phyloP scores from a whole-genome alignment of 2,888 invertebrate species.

The Zygogramma bicolorata region DNA sequence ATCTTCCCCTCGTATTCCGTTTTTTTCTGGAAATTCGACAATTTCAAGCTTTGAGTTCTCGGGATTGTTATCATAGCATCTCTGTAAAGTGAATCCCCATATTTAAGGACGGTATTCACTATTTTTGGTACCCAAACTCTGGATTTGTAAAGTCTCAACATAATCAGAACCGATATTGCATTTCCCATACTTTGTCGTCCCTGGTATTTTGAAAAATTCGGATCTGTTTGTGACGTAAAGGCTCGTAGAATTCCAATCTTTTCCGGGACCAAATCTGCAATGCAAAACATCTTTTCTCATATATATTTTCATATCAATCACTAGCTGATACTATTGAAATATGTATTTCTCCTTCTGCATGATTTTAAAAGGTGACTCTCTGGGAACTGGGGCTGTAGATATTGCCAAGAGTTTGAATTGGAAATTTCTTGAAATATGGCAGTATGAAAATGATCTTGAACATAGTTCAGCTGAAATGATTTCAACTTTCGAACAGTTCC shows the following conservation, averaged over 20 bases:
- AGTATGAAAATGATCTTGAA: too few species aligned
- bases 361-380: too few species aligned
- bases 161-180: conserved; percentile 62
- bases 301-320: too few species aligned
- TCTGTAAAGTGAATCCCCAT: conserved; percentile 62
- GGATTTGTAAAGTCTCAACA: conserved; percentile 61
- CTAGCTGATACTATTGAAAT: too few species aligned
- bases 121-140: conserved; percentile 63
- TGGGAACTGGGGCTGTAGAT: too few species aligned
- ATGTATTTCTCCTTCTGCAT: too few species aligned
- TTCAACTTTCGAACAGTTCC: too few species aligned
- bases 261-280: conserved; percentile 52
- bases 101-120: conserved; percentile 61
- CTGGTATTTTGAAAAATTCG: conserved; percentile 56
- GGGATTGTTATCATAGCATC: conserved; percentile 55
- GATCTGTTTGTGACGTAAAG: conserved; percentile 60
- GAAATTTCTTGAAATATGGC: too few species aligned
- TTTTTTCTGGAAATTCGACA: conserved; percentile 53
- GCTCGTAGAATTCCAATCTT: conserved; percentile 62
- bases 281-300: too few species aligned
- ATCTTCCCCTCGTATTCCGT: conserved; percentile 53
- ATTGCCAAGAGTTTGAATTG: too few species aligned
- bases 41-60: conserved; percentile 46
- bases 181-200: conserved; percentile 62
- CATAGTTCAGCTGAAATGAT: too few species aligned